Evolutionary conservation across 1,140 invertebrate species (phyloP), one percentile per base, ranked within the genome.

Genomic region (Zaprionus nigranus): DNA sequence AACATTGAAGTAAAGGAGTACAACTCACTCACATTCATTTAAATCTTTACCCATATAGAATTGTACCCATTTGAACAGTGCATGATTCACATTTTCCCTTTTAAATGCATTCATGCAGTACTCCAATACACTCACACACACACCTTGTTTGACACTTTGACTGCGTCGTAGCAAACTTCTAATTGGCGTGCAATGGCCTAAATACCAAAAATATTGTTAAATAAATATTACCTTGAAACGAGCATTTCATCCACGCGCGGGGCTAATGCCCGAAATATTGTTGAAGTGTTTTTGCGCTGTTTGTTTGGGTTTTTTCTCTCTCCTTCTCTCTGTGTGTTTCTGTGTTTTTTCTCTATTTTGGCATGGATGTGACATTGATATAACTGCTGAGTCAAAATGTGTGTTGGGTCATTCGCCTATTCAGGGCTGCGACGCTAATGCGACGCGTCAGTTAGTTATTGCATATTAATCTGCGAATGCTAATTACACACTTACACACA

Each of bases 351-450:
- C 54, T 59, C 49, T 46, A 17, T 46, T 58, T 75, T 63, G 30
- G 72, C 59, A 43, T 63, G 67, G 59, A 62, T 82, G 58, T 87
- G 82, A 87, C 82, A 86, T 86, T 86, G 82, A 75, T 80, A 85
- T 65, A 83, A 83, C 67, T 87, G 76, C 66, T 65, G 80, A 86
- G 80, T 87, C 76, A 86, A 86, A 82, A 64, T 76, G 36, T 38
- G 36, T 38, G 78, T 87, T 86, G 83, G 83, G 83, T 82, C 81
- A 79, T 75, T 82, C 67, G 66, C 80, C 59, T 66, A 65, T 40
- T 51, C 54, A 67, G 57, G 56, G 36, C 24, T 65, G 38, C 49
- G 4, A 15, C 28, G 36, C 43, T 7, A 22, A 20, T 24, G 17
- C 28, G 49, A 64, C 38, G 62, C 49, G 30, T 11, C 17, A 3